phyloP scores from a whole-genome alignment of 2,797 vertebrate genomes.

The Antrozous pallidus region DNA sequence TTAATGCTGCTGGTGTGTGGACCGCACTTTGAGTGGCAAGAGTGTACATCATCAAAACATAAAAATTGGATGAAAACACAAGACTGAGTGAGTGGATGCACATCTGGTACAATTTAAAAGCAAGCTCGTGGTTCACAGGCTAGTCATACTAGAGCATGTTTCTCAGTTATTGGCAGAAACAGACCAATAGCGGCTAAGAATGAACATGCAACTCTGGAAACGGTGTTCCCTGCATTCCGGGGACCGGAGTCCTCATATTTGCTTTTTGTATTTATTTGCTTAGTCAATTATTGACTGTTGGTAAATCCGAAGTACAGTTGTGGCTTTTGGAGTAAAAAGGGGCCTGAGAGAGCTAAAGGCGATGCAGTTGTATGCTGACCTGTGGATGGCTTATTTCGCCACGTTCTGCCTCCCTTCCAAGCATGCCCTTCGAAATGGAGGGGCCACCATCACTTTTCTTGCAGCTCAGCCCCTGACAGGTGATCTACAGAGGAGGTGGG shows the following conservation, averaged over 20 bases:
- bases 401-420: background rate
- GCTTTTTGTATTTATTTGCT: background rate
- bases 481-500: background rate
- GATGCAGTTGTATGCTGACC: background rate
- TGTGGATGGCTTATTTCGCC: background rate
- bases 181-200: background rate
- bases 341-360: background rate
- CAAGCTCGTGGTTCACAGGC: background rate
- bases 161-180: background rate
- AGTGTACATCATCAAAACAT: constrained; percentile 37
- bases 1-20: background rate
- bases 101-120: constrained; percentile 60
- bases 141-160: background rate
- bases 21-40: constrained; percentile 46
- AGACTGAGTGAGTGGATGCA: background rate
- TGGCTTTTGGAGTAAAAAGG: background rate
- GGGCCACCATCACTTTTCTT: background rate
- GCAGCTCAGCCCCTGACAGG: background rate
- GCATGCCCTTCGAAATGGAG: background rate
- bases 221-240: background rate
- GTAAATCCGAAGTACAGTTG: background rate
- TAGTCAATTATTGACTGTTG: background rate
- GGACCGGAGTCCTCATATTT: background rate
- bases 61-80: constrained; percentile 8
- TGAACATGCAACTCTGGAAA: background rate